Evolutionary conservation across 2,113 vertebrate genomes (phyloP), one percentile per base, ranked within the genome.

Genomic region (Sapajus apella): DNA sequence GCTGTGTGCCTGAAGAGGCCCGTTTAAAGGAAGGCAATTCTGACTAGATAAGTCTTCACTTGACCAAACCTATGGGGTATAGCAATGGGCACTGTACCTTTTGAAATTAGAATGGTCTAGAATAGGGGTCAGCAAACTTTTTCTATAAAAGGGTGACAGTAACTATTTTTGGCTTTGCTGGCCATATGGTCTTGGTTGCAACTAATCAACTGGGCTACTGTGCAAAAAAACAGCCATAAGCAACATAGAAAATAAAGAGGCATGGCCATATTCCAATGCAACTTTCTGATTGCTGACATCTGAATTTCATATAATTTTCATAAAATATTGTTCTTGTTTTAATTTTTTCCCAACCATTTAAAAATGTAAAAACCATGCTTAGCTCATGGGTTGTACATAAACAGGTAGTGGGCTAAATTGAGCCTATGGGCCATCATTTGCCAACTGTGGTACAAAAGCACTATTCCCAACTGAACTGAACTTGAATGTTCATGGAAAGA

Each of bases 1-100:
- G 92, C 95, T 96, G 79, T 97, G 88, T 95, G 96, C 96, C 97
- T 97, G 94, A 80, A 97, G 85, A 89, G 97, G 82, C 45, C 97
- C 95, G 95, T 79, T 95, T 91, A 89, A 97, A 97, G 94, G 97
- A 92, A 96, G 91, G n/a, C 43, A 66, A 47, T 79, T 90, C 87
- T 77, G 79, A 90, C 37, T 93, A 96, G 91, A 96, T 92, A 94
- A n/a, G 88, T 82, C 43, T 92, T 43, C 81, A 97, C 58, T 91
- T 20, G 80, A 94, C 35, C n/a, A 94, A 35, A 96, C 16, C 55
- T 75, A 50, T 20, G 21, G 82, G 25, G 37, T 20, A 12, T 2
- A 82, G 9, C 11, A 45, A 32, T 35, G 58, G 87, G 76, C 17
- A 55, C 25, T n/a, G 25, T 2, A 16, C 0, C 56, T 72, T 56